Evolutionary conservation across 2,888 invertebrate species (phyloP), one percentile per base, ranked within the genome.

Genomic region (Tiphia femorata): DNA sequence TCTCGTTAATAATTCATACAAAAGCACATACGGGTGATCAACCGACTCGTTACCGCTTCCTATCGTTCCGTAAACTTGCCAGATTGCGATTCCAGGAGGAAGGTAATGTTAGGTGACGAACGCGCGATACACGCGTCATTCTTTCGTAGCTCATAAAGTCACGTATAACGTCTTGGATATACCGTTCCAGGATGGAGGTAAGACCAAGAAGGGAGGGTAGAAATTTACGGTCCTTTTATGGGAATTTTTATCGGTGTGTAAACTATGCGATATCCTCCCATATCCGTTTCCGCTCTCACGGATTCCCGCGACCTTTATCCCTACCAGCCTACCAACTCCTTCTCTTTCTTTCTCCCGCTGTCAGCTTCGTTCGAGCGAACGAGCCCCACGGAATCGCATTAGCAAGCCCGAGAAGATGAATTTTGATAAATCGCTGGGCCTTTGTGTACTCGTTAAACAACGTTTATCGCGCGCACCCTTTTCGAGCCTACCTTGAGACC

Each of bases 191-290:
- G n/a, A n/a, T n/a, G n/a, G n/a, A n/a, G n/a, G n/a, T n/a, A n/a
- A n/a, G n/a, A n/a, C n/a, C n/a, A n/a, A n/a, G n/a, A n/a, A n/a
- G n/a, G 52, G 42, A 52, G 52, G 42, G 35, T 40, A 54, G 62
- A 67, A 72, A 66, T 79, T 78, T 80, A 80, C 73, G 73, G 63
- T 67, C 53, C 72, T 76, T 78, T 80, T 80, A 80, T 73, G 75
- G 67, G 73, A 65, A 76, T 77, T 78, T 80, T 80, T 80, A 79
- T 78, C 72, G 78, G 71, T 76, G 69, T 72, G 75, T 73, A 76
- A 77, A 77, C 79, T 78, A 72, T 72, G 73, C 69, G 70, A 75
- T 67, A 68, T 71, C 62, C 68, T 62, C 66, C 65, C 64, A 67
- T 71, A 70, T 72, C 70, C 70, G 70, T 73, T 73, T 75, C 70